These are phyloP conservation scores for Aleiodes leptofemur DNA, from an alignment of 2,888 invertebrate species.

Conservation along the genomic window DNA sequence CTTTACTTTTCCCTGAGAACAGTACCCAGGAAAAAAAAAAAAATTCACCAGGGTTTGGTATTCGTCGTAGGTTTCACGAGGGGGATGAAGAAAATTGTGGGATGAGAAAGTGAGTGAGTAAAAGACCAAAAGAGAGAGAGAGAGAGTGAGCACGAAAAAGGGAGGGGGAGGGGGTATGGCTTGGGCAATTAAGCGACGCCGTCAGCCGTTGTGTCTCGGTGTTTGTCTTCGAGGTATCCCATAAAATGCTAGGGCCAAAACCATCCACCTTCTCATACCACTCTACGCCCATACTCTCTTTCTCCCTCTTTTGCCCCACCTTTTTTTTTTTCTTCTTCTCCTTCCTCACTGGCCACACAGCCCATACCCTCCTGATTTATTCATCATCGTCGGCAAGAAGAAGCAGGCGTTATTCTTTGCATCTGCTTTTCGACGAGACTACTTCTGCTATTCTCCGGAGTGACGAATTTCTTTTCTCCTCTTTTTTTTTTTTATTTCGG, in stretches of 20 bases:
- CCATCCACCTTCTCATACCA: slow-evolving; percentile 53
- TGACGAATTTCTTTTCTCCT: slow-evolving; percentile 54
- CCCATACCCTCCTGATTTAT: slow-evolving; percentile 63
- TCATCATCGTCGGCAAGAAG: slow-evolving; percentile 60
- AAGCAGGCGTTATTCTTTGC: slow-evolving; percentile 61
- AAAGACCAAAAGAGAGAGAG: slow-evolving; percentile 23
- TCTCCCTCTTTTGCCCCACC: slow-evolving; percentile 40
- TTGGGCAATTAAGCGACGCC: slow-evolving; percentile 70
- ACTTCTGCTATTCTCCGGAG: slow-evolving; percentile 40
- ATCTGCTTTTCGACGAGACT: slow-evolving; percentile 52
- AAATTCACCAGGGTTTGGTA: slow-evolving; percentile 48
- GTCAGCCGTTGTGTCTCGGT: slow-evolving; percentile 70
- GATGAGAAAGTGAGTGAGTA: slow-evolving; percentile 44
- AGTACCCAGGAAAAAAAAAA: slow-evolving; percentile 26
- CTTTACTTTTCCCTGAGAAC: neutral
- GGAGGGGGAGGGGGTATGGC: slow-evolving; percentile 44
- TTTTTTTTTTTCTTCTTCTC: slow-evolving; percentile 56
- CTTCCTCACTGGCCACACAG: too few species aligned
- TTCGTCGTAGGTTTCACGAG: slow-evolving; percentile 41
- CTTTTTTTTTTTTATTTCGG: slow-evolving; percentile 10
- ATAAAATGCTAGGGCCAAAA: slow-evolving; percentile 62
- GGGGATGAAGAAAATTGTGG: slow-evolving; percentile 48
- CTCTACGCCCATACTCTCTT: slow-evolving; percentile 55
- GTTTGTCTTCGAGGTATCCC: slow-evolving; percentile 70
- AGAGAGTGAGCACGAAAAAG: slow-evolving; percentile 32